Base-by-base conservation (phyloP, 2,113 vertebrate genomes). In the Semnornis frantzii region DNA sequence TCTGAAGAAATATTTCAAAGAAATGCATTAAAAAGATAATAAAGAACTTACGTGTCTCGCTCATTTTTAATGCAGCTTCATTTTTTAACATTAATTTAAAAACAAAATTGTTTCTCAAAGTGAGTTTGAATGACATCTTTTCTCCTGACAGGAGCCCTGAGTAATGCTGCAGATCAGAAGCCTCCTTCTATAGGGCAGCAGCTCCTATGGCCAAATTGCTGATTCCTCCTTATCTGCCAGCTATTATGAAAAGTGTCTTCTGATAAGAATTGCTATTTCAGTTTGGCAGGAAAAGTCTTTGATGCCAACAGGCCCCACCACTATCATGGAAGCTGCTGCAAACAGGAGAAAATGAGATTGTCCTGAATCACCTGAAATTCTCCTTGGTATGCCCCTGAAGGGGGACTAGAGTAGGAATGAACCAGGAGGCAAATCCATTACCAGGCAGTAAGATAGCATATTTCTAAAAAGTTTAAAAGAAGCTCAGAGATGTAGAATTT, bases 1-100 rank as follows among this genome's bases (percentile, higher is more conserved):
- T 97, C 99, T 99, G 92, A 77, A 96, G 92, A 85, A n/a, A n/a
- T 27, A 89, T 94, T 92, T 69, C 37, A 84, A 62, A 96, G 59
- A 96, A 74, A 95, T 77, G 75, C 5, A 85, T 91, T 94, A 63
- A 82, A 75, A 90, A 77, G 10, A 59, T 54, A 80, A 39, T 30
- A 87, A 78, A 57, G 13, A 90, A 88, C 28, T 52, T 0, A n/a
- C 1, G 7, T 5, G 4, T 58, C 48, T 63, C 91, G 28, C 54
- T 48, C 11, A 39, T 57, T 87, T 82, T 72, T 64, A 77, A 86
- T 3, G 12, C 68, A 44, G 8, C 5, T 58, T 59, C 21, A 72
- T 27, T 12, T 37, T 33, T 25, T 33, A 21, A 21, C 28, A 66
- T 66, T 71, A 37, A 37, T 37, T 37, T 8, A 37, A 37, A 37